phyloP scores from a whole-genome alignment of 2,888 invertebrate genomes.

The Drosophila sordidapex region DNA sequence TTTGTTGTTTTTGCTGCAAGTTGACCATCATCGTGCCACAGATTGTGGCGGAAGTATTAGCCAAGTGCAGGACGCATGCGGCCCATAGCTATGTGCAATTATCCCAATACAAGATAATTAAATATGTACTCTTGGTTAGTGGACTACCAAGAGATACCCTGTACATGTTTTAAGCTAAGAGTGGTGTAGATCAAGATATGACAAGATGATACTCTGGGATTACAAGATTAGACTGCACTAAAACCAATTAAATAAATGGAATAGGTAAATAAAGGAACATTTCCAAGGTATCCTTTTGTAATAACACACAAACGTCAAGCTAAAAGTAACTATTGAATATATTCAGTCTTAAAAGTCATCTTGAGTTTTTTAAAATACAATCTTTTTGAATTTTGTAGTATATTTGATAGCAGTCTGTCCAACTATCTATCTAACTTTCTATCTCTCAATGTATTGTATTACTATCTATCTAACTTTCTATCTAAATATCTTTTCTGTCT shows the following conservation, averaged over 20 bases:
- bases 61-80: slow-evolving; percentile 46
- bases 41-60: slow-evolving; percentile 71
- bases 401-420: no score
- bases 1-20: slow-evolving; percentile 2
- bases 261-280: not conserved
- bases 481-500: no score
- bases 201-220: not conserved
- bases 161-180: not conserved
- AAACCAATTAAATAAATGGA: not conserved
- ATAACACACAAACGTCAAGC: not conserved
- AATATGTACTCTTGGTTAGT: not conserved
- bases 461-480: no score
- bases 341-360: not conserved
- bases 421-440: no score
- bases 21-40: slow-evolving; percentile 14
- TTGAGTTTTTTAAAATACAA: no score
- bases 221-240: not conserved
- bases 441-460: no score
- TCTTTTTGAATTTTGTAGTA: no score
- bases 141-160: slow-evolving; percentile 11
- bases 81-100: slow-evolving; percentile 58
- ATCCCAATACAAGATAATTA: slow-evolving; percentile 45
- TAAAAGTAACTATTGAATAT: not conserved
- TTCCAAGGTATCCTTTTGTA: not conserved
- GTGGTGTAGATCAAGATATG: not conserved